These are phyloP conservation scores for Threskiornis aethiopicus DNA, from an alignment of 2,797 vertebrate species.

Conservation along the genomic window DNA sequence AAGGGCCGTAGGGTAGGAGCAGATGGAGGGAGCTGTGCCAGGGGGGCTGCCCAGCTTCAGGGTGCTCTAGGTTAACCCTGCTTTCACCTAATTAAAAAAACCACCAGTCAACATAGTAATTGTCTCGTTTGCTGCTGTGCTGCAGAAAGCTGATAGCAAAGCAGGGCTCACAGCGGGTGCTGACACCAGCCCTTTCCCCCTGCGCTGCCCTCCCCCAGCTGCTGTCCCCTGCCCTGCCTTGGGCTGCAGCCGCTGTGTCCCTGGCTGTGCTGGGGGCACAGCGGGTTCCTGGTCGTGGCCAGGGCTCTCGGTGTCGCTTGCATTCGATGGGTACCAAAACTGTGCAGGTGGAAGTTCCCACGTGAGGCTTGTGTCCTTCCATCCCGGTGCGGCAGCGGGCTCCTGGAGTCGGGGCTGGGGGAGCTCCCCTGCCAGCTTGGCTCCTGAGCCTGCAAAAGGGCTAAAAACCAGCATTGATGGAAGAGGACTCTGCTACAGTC, in stretches of 20 bases:
- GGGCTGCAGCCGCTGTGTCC: background rate
- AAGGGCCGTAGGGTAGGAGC: background rate
- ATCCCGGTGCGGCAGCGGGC: accelerated
- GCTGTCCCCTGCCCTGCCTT: background rate
- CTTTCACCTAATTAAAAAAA: background rate
- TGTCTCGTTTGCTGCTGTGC: background rate
- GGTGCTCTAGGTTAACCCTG: background rate
- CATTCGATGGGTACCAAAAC: background rate
- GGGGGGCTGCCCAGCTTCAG: background rate
- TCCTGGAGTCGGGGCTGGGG: background rate
- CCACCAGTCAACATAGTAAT: background rate
- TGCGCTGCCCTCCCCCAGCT: background rate
- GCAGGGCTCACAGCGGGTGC: accelerated
- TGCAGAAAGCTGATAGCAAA: background rate
- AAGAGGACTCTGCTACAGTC: background rate
- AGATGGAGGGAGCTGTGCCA: background rate
- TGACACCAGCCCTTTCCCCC: background rate
- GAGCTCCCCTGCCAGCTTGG: background rate
- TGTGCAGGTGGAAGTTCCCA: background rate
- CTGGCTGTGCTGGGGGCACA: background rate
- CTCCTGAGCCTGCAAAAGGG: background rate
- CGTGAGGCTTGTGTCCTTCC: accelerated
- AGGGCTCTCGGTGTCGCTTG: background rate
- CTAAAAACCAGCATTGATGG: background rate
- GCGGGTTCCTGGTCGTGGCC: accelerated